These are phyloP conservation scores for Lagopus muta DNA, from an alignment of 2,113 vertebrate genomes.

Conservation along the genomic window DNA sequence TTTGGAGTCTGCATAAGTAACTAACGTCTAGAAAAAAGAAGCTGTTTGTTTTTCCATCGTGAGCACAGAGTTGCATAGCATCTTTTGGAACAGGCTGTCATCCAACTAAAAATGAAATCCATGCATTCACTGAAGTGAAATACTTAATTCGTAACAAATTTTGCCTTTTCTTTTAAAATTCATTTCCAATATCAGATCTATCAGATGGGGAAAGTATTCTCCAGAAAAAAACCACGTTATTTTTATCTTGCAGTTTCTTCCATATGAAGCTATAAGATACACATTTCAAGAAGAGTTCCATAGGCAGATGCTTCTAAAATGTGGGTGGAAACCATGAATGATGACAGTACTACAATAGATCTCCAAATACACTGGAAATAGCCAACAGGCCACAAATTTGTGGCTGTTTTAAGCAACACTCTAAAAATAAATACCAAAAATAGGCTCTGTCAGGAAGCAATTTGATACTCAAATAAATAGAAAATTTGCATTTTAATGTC, in stretches of 20 bases:
- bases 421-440: slow-evolving; percentile 52
- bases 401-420: slow-evolving; percentile 16
- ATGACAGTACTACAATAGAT: slow-evolving; percentile 25
- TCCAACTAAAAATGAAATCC: background rate
- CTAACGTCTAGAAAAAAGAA: background rate
- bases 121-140: slow-evolving; percentile 18
- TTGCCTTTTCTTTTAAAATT: background rate
- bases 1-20: background rate
- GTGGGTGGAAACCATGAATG: slow-evolving; percentile 26
- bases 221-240: slow-evolving; percentile 6
- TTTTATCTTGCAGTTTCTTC: slow-evolving; percentile 53
- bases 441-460: slow-evolving; percentile 59
- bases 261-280: slow-evolving; percentile 29
- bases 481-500: slow-evolving; percentile 94
- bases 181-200: slow-evolving; percentile 36
- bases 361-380: slow-evolving; percentile 31
- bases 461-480: slow-evolving; percentile 85
- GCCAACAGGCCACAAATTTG: slow-evolving; percentile 47
- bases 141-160: background rate
- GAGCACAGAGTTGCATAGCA: background rate
- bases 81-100: background rate
- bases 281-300: slow-evolving; percentile 38
- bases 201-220: slow-evolving; percentile 49
- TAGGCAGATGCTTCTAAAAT: slow-evolving; percentile 51
- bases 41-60: background rate